Base-by-base conservation (phyloP, 2,113 vertebrate genomes). In the Epinephelus fuscoguttatus region DNA sequence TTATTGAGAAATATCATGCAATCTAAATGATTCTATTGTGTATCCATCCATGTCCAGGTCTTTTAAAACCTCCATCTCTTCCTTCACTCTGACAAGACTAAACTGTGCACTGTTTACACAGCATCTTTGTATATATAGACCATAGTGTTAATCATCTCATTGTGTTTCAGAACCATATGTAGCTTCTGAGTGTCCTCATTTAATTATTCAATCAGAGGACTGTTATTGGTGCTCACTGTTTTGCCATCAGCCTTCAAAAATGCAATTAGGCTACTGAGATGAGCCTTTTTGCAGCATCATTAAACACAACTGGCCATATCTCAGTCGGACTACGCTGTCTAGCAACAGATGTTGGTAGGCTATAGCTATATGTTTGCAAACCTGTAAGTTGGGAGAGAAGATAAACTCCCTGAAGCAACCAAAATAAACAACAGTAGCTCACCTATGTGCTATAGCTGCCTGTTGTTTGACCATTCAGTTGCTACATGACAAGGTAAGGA, bases 231-330 rank as follows among this genome's bases (percentile, higher is more conserved):
- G 17, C 25, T 57, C 19, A n/a, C 50, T 45, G 42, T 12, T 45
- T 19, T 56, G 50, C 25, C 42, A 45, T 45, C 9, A 45, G 42
- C 42, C 9, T 11, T 45, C 42, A 45, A 45, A 45, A 45, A 45
- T 45, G 4, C 25, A 50, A 17, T 50, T 45, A 45, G 42, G 42
- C 42, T 69, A 60, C 40, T 19, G 42, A 50, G 18, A 50, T 69
- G 21, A 69, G 25, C 40, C 49, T 23, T 68, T 59, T 49, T 18
- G 12, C 12, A 76, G 52, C 23, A 68, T 59, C 53, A 67, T 66
- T 67, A 56, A 76, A 56, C 33, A 66, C 23, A 47, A 42, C 40
- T 37, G 17, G 7, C 62, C 50, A 7, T 53, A 21, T 23, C 60
- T 53, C 73, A 53, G 33, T 67, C 12, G 27, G n/a, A 23, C 21